Percentiles rank a stretch among this genome's conserved stretches.
These are phyloP conservation scores for Fregata magnificens DNA, from an alignment of 2,113 vertebrate species.

Conservation along the genomic window DNA sequence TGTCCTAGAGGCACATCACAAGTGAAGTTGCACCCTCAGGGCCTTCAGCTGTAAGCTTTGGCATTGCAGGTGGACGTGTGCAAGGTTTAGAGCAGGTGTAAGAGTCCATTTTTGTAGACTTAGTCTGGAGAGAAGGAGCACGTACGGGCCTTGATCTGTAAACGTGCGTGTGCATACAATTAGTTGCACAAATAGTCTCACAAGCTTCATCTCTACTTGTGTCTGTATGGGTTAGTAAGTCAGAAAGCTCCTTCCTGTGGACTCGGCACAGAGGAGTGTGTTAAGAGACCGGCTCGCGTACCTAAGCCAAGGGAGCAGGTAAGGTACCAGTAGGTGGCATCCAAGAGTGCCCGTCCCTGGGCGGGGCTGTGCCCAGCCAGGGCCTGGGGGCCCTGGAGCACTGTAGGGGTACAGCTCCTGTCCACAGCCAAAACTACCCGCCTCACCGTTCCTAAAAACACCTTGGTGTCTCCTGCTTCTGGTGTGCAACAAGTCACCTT, in stretches of 20 bases:
- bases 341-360: background rate
- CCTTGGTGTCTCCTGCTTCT: background rate
- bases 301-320: background rate
- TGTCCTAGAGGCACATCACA: background rate
- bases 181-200: background rate
- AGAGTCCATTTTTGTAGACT: background rate
- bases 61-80: background rate
- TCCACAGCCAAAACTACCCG: background rate
- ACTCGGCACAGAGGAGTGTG: rapidly evolving
- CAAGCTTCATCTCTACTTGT: background rate
- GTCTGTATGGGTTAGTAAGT: background rate
- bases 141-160: background rate
- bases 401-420: background rate
- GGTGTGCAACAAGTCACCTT: background rate
- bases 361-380: background rate
- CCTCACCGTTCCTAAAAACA: background rate
- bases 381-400: background rate
- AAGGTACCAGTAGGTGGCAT: background rate
- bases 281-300: too few species aligned
- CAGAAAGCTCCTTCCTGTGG: background rate
- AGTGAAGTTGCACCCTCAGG: background rate
- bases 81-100: background rate
- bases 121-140: background rate
- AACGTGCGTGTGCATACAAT: background rate
- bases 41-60: background rate